A percentile compares a stretch with the other conserved stretches of the same genome.
phyloP scores from a whole-genome alignment of 2,797 vertebrate species.

The Malacoctenus gilli region DNA sequence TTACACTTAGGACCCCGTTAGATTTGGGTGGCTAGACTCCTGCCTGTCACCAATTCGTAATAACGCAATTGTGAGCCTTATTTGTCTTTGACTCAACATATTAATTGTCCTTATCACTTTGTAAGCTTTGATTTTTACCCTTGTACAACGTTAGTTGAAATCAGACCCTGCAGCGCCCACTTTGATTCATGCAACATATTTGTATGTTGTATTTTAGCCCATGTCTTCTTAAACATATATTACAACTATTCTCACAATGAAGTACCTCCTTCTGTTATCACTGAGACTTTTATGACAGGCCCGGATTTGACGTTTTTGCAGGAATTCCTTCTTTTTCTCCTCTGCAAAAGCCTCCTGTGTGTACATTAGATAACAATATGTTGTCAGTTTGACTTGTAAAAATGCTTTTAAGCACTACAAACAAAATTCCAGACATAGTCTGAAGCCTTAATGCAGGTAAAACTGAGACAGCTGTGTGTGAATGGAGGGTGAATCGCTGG shows the following conservation, averaged over 20 bases:
- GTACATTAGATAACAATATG: slow-evolving; percentile 5
- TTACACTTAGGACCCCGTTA: slow-evolving; percentile 63
- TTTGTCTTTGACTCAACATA: too few species aligned
- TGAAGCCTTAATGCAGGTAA: not conserved
- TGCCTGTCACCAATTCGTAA: not conserved
- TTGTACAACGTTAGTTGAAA: too few species aligned
- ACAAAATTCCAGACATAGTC: slow-evolving; percentile 18
- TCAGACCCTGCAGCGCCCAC: too few species aligned
- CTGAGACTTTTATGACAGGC: not conserved
- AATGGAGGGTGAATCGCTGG: not conserved
- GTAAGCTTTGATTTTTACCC: too few species aligned
- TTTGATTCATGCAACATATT: too few species aligned
- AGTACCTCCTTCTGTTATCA: too few species aligned
- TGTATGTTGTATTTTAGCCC: too few species aligned
- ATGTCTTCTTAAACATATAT: too few species aligned
- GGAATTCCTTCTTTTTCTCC: not conserved
- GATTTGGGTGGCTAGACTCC: not conserved
- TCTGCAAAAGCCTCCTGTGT: not conserved
- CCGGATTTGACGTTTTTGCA: not conserved
- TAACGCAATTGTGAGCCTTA: too few species aligned
- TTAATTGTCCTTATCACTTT: too few species aligned
- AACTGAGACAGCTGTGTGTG: not conserved
- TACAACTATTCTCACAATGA: not conserved
- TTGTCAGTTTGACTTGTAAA: not conserved
- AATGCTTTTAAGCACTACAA: not conserved